Percentiles rank a stretch among this genome's conserved stretches.
Conservation (phyloP, 2,797 vertebrate species). For the Gallirallus australis region DNA sequence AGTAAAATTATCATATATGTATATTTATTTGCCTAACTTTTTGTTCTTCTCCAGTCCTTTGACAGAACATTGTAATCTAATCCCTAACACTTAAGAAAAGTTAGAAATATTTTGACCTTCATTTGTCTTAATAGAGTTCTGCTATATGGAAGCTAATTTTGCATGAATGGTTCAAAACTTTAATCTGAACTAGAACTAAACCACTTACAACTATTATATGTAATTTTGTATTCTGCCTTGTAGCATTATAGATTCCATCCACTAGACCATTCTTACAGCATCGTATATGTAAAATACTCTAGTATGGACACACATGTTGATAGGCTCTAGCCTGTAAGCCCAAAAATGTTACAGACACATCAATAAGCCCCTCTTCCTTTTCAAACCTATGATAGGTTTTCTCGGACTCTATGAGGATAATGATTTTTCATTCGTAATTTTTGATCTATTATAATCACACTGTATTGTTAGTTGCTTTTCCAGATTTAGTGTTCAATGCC, state of each 20-base stretch:
- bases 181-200: conserved; percentile 38
- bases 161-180: conserved; percentile 51
- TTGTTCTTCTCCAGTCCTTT: background rate
- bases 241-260: background rate
- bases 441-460: conserved; percentile 59
- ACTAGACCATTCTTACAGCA: background rate
- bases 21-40: background rate
- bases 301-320: background rate
- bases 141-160: conserved; percentile 38
- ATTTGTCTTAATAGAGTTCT: conserved; percentile 64
- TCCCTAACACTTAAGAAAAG: background rate
- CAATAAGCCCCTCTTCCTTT: conserved; percentile 56
- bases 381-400: conserved; percentile 16
- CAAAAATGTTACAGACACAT: conserved; percentile 55
- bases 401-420: conserved; percentile 1
- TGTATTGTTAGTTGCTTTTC: background rate
- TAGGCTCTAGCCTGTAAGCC: background rate
- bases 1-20: background rate
- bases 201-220: background rate
- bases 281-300: background rate
- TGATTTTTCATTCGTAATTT: conserved; percentile 48
- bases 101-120: background rate
- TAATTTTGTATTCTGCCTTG: background rate
- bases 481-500: background rate
- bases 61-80: background rate